Evolutionary conservation across 2,113 vertebrate genomes (phyloP), one percentile per base, ranked within the genome.

Genomic region (Hippopotamus amphibius): DNA sequence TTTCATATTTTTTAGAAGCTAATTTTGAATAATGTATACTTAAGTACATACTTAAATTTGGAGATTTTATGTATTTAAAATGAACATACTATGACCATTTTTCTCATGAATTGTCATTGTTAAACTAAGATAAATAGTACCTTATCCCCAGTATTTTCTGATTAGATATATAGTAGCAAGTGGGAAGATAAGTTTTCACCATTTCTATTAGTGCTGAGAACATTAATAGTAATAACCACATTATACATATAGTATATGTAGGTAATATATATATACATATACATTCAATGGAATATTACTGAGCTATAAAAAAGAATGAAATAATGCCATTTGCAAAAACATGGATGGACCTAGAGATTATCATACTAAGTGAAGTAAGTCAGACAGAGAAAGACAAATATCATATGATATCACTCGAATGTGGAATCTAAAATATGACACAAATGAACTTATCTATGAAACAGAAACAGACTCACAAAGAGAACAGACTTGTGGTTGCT

Each of bases 1-100:
- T 53, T 84, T 81, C 26, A 83, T 69, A 74, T 59, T 81, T 90
- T 90, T 88, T 88, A 63, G 48, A 93, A 95, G 87, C 28, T 80
- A 92, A 77, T 80, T 94, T 88, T 93, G 28, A 93, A 10, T 50
- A 37, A 88, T 55, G 9, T 55, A 24, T 6, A 65, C 28, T 68
- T 48, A 87, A 90, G 88, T 5, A 91, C 80, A 41, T 10, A 28
- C 30, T 82, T 57, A 43, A 68, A 85, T 72, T 63, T 50, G 24
- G 16, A 13, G 11, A 19, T 55, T 28, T 91, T 85, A 80, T 19
- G 7, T 55, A 91, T 48, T 96, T 37, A 43, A 86, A 90, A 91
- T 12, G 30, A 92, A 92, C 7, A 74, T 28, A 41, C 15, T 37
- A 43, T 41, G 7, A 59, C 92, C 0, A 22, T 14, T 82, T 92